phyloP scores from a whole-genome alignment of 2,888 invertebrate species.

The Xanthia icteritia region DNA sequence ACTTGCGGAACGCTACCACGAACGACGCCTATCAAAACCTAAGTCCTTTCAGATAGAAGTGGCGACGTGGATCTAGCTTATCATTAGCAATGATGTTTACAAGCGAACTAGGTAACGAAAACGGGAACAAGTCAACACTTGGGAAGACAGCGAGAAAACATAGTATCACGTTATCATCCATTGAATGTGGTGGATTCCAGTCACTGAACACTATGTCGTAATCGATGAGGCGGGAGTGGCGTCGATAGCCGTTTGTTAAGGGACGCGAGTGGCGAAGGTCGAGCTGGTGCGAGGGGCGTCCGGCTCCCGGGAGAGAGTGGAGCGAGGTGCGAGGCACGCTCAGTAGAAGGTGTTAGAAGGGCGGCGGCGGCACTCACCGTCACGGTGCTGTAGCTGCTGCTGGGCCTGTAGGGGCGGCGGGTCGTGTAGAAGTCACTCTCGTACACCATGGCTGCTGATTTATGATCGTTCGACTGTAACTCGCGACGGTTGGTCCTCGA shows the following conservation, averaged over 20 bases:
- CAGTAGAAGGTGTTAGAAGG: constrained; percentile 78
- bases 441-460: constrained; percentile 94
- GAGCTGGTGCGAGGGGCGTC: constrained; percentile 87
- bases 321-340: constrained; percentile 84
- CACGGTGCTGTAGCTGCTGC: constrained; percentile 94
- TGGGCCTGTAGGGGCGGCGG: constrained; percentile 95
- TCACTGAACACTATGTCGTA: constrained; percentile 60
- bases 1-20: constrained; percentile 80
- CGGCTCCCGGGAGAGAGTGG: constrained; percentile 87
- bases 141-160: constrained; percentile 71
- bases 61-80: constrained; percentile 61
- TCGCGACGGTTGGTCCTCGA: constrained; percentile 89
- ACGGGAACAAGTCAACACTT: constrained; percentile 72
- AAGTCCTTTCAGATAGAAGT: constrained; percentile 53
- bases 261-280: constrained; percentile 79
- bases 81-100: constrained; percentile 84
- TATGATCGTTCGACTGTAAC: constrained; percentile 86
- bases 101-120: constrained; percentile 75
- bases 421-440: constrained; percentile 97
- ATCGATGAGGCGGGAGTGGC: constrained; percentile 56
- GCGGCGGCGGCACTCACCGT: constrained; percentile 87
- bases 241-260: constrained; percentile 69
- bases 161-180: constrained; percentile 57
- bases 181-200: constrained; percentile 58
- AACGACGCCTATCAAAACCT: constrained; percentile 69